Base-by-base conservation (phyloP, 1,140 invertebrate species). In the Caenorhabditis elegans region DNA sequence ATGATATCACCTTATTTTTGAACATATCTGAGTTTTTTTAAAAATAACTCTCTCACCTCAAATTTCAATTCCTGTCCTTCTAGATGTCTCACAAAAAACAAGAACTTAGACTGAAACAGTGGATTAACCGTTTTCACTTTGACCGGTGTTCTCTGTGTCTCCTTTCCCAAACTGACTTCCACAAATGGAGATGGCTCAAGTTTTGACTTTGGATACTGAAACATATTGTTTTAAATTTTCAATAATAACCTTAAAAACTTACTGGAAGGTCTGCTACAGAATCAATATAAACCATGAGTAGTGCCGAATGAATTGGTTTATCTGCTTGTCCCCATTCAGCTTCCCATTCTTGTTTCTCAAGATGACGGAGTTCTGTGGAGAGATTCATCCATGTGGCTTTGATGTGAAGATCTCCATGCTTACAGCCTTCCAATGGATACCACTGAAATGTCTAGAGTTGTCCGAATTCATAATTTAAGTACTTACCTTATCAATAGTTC, bases 361-460 rank as follows among this genome's bases (percentile, higher is more conserved):
- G 24, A 65, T 84, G 28, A 24, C 28, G 17, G 6, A 79, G 36
- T 46, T 88, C 60, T 17, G 85, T 82, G 22, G 84, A 88, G 6
- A 89, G 83, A 47, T 85, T 46, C 46, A 89, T 78, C 88, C 88
- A 89, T 8, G 70, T 76, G 3, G 89, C 53, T 78, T 88, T 87
- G 17, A 90, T 49, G 26, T 88, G 85, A 55, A 89, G 53, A 43
- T 89, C 87, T 10, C 88, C 88, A 60, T 89, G 89, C 78, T 89
- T 90, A 76, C 89, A 90, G 2, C 84, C 89, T 82, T 89, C 88
- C 24, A 89, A 31, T 39, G 88, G 86, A 70, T 82, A 90, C 88
- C 88, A 89, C 84, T 89, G 39, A 55, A 83, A 46, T 43, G 39
- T 43, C 5, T 8, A 8, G 13, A 24, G 13, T 24, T 70, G 1